Conservation (phyloP, 2,888 invertebrate species). For the Xiphydria camelus region DNA sequence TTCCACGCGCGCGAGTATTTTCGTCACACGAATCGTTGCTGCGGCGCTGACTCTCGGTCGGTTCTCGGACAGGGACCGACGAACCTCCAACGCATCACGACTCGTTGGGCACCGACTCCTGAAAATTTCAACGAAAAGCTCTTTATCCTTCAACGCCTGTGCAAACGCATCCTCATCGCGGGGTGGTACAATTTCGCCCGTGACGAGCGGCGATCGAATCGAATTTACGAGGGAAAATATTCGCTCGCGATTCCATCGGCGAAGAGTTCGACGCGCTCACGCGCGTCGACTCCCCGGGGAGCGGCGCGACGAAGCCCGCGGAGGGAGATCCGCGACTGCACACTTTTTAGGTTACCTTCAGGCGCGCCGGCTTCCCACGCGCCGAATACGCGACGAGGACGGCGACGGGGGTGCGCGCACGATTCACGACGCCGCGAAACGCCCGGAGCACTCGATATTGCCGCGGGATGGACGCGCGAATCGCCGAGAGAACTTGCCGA, state of each 20-base stretch:
- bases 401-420: neutral
- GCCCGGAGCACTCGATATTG: neutral
- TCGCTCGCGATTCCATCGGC: neutral
- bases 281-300: conserved; percentile 17
- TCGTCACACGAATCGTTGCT: conserved; percentile 53
- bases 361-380: conserved; percentile 51
- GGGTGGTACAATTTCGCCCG: too few relatives aligned
- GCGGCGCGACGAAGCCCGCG: neutral
- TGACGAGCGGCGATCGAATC: too few relatives aligned
- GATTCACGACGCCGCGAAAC: neutral
- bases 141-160: too few relatives aligned
- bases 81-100: conserved; percentile 57
- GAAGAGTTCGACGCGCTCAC: neutral
- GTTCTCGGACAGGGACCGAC: conserved; percentile 51
- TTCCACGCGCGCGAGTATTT: conserved; percentile 36
- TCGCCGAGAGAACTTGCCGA: neutral
- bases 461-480: neutral
- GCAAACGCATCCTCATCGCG: too few relatives aligned
- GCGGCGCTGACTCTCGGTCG: conserved; percentile 48
- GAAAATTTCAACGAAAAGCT: conserved; percentile 29
- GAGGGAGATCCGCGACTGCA: conserved; percentile 3
- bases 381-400: conserved; percentile 26
- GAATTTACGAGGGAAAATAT: too few relatives aligned
- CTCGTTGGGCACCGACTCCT: conserved; percentile 47
- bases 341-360: conserved; percentile 54